Evolutionary conservation across 2,797 vertebrate species (phyloP).

Genomic region (Fratercula arctica): DNA sequence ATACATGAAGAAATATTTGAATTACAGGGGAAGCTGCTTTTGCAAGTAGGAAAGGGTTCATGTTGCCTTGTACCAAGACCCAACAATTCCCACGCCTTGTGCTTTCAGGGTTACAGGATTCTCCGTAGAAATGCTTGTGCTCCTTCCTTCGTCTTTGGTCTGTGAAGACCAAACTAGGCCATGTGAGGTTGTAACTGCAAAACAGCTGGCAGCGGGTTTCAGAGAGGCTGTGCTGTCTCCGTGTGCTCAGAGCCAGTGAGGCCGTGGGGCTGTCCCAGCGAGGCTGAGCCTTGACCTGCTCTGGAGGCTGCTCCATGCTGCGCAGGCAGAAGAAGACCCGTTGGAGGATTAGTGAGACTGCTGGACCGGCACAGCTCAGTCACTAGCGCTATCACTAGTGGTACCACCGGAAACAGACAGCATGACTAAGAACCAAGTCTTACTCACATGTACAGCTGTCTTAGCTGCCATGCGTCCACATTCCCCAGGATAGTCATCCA

Average conservation of each 20-base stretch:
- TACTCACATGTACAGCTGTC: slow-evolving; percentile 42
- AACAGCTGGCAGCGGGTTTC: background rate
- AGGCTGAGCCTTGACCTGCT: background rate
- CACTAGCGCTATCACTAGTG: background rate
- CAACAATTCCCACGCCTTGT: background rate
- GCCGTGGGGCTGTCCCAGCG: background rate
- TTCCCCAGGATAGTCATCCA: slow-evolving; percentile 17
- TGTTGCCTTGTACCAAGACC: background rate
- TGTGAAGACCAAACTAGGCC: background rate
- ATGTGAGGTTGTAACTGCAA: background rate
- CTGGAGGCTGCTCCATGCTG: background rate
- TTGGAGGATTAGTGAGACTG: background rate
- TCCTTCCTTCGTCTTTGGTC: background rate
- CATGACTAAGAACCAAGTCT: background rate
- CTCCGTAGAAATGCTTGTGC: background rate
- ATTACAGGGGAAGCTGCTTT: background rate
- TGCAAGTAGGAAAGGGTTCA: background rate
- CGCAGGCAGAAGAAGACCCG: background rate
- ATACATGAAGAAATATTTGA: background rate
- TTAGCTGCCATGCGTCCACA: slow-evolving; percentile 29
- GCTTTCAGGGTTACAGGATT: background rate
- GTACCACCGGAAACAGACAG: background rate
- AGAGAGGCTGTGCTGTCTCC: background rate
- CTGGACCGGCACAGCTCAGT: fast-evolving
- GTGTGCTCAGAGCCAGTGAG: background rate